A percentile compares a stretch with the other conserved stretches of the same genome.
Conservation (phyloP, 2,888 invertebrate genomes). For the Aelia acuminata region DNA sequence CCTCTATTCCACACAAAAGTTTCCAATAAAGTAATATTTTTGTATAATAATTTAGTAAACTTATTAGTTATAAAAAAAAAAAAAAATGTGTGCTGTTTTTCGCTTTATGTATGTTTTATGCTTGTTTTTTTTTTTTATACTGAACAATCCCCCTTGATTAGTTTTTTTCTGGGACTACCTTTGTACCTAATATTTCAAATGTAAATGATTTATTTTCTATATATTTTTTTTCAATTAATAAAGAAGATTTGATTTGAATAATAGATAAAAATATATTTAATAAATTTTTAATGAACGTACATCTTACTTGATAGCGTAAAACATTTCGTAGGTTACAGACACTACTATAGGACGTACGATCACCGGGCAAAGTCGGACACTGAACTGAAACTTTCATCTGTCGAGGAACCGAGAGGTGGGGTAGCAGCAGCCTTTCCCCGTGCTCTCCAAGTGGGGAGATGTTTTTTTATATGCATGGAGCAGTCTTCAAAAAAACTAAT, state of each 20-base stretch:
- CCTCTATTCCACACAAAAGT: too few relatives aligned
- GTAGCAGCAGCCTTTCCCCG: conserved; percentile 30
- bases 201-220: background rate
- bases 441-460: conserved; percentile 3
- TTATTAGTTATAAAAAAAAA: too few relatives aligned
- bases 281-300: background rate
- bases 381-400: conserved; percentile 49
- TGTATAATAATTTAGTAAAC: too few relatives aligned
- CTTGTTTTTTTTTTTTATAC: too few relatives aligned
- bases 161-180: too few relatives aligned
- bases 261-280: background rate
- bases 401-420: conserved; percentile 24
- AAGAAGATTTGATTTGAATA: background rate
- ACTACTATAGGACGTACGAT: conserved; percentile 30
- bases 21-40: too few relatives aligned
- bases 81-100: too few relatives aligned
- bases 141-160: too few relatives aligned
- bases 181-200: too few relatives aligned
- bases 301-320: conserved; percentile 50
- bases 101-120: too few relatives aligned
- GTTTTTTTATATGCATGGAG: background rate
- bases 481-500: conserved; percentile 13
- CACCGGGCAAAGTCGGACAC: conserved; percentile 54
- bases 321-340: conserved; percentile 48
- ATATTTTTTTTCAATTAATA: background rate